These are phyloP conservation scores for Petroica traversi DNA, from an alignment of 2,113 vertebrate species.

Conservation along the genomic window DNA sequence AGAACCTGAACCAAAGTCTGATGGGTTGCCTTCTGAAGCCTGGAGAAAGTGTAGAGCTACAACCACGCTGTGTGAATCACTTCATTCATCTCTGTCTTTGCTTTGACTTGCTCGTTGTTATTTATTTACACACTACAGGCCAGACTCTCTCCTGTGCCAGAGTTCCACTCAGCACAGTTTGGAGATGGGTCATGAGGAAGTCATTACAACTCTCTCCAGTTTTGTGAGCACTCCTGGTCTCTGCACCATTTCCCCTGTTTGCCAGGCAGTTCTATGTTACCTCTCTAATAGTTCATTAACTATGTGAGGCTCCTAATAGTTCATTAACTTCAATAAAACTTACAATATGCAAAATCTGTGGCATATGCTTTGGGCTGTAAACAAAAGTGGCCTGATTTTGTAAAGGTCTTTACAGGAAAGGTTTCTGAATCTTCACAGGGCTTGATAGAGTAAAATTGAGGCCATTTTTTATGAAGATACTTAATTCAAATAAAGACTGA, in stretches of 20 bases:
- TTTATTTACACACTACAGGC: neutral
- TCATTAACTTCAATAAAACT: neutral
- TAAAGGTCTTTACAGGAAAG: neutral
- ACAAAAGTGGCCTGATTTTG: neutral
- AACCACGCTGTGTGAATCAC: neutral
- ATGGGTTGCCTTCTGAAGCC: neutral
- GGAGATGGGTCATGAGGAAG: constrained; percentile 35
- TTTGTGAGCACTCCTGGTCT: neutral
- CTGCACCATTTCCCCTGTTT: neutral
- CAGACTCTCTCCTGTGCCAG: constrained; percentile 30
- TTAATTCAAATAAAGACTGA: neutral
- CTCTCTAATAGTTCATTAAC: too few species aligned
- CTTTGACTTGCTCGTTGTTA: neutral
- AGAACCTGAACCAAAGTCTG: neutral
- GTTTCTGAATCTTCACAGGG: neutral
- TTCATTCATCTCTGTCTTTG: constrained; percentile 14
- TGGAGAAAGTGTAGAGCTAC: neutral
- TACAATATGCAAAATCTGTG: neutral
- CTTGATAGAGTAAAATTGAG: neutral
- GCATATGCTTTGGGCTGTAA: neutral
- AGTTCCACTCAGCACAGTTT: neutral
- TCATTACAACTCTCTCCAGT: neutral
- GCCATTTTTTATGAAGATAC: neutral
- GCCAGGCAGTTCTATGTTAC: neutral
- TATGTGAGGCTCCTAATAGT: too few species aligned